phyloP scores from a whole-genome alignment of 1,140 invertebrate species.

The Carcinoscorpius rotundicauda region DNA sequence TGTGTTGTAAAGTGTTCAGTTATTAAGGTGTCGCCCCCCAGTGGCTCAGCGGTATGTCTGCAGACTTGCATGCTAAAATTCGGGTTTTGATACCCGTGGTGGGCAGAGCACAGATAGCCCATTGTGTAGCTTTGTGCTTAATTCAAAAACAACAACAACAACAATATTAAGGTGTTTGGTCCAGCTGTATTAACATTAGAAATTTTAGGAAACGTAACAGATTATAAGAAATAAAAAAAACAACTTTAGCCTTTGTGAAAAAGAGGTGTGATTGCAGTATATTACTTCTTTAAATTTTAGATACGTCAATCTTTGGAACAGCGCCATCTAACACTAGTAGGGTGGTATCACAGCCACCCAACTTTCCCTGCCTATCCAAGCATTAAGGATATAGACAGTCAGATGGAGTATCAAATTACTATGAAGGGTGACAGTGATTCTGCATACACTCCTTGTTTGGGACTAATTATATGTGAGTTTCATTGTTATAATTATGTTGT shows the following conservation, averaged over 20 bases:
- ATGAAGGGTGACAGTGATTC: conserved; percentile 82
- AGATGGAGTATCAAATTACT: conserved; percentile 86
- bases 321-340: conserved; percentile 65
- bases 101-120: too few species aligned
- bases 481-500: not conserved
- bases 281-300: conserved; percentile 35
- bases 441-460: conserved; percentile 82
- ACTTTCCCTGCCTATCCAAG: conserved; percentile 74
- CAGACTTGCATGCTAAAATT: too few species aligned
- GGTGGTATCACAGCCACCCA: conserved; percentile 96
- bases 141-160: too few species aligned
- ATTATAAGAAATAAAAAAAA: too few species aligned
- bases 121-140: too few species aligned
- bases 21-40: too few species aligned
- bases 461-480: conserved; percentile 70
- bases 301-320: conserved; percentile 70
- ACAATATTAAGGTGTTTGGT: too few species aligned
- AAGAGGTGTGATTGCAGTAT: conserved; percentile 40
- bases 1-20: too few species aligned
- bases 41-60: too few species aligned
- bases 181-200: too few species aligned
- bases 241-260: conserved; percentile 22
- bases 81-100: too few species aligned
- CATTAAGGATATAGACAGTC: conserved; percentile 75
- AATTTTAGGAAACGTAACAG: too few species aligned